These are phyloP conservation scores for Sebastes cheni DNA, from an alignment of 2,797 vertebrate species.

Conservation along the genomic window DNA sequence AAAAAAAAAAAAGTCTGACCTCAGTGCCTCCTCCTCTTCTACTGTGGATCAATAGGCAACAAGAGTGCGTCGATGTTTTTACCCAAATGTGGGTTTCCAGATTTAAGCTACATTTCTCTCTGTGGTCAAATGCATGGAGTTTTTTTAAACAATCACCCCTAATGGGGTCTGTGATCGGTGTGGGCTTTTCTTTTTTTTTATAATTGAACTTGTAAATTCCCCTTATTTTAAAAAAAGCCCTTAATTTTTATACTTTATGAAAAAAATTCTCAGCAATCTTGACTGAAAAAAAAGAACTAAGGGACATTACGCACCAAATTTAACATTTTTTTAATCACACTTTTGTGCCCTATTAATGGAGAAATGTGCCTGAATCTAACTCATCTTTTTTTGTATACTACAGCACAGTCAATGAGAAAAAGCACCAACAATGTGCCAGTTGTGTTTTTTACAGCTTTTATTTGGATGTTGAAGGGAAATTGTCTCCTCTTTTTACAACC, in stretches of 20 bases:
- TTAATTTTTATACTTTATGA: slow-evolving; percentile 2
- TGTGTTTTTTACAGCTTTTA: slow-evolving; percentile 66
- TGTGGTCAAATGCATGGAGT: slow-evolving; percentile 7
- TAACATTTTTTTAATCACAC: slow-evolving; percentile 25
- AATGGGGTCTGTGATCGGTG: slow-evolving; percentile 25
- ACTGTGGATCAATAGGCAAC: slow-evolving; percentile 66
- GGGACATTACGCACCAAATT: slow-evolving; percentile 7
- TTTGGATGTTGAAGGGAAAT: slow-evolving; percentile 83
- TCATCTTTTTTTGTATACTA: slow-evolving; percentile 54
- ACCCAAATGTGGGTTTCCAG: slow-evolving; percentile 37
- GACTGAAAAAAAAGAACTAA: slow-evolving; percentile 15
- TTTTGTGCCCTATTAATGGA: slow-evolving; percentile 38
- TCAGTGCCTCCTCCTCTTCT: slow-evolving; percentile 91
- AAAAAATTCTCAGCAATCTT: neutral
- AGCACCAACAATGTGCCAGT: slow-evolving; percentile 74
- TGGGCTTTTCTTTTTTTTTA: slow-evolving; percentile 24
- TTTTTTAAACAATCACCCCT: slow-evolving; percentile 34
- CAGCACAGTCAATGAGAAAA: slow-evolving; percentile 68
- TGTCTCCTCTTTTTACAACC: slow-evolving; percentile 52
- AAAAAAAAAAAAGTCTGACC: slow-evolving; percentile 63
- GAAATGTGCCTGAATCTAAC: slow-evolving; percentile 79
- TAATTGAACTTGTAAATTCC: slow-evolving; percentile 20
- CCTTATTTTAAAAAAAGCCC: neutral
- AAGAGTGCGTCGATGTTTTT: slow-evolving; percentile 4
- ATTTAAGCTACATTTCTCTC: slow-evolving; percentile 50